A percentile compares a stretch with the other conserved stretches of the same genome.
These are phyloP conservation scores for Perizoma flavofasciatum DNA, from an alignment of 2,888 invertebrate species.

Conservation along the genomic window DNA sequence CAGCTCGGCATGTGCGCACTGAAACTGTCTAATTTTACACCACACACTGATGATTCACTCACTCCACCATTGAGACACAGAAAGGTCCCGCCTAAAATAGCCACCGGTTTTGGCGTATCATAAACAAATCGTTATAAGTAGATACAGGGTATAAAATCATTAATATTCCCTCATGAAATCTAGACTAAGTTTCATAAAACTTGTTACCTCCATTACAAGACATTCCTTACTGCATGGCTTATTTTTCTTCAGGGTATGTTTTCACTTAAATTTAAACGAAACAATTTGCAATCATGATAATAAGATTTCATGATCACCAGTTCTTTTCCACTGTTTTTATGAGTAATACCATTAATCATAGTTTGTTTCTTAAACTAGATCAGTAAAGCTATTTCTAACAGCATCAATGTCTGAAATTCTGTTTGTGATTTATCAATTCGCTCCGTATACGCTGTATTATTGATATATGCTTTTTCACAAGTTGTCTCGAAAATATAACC, in stretches of 20 bases:
- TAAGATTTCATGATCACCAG: conserved; percentile 31
- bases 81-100: conserved; percentile 62
- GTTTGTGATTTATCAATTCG: conserved; percentile 9
- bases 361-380: conserved; percentile 19
- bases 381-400: conserved; percentile 21
- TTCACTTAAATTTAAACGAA: conserved; percentile 12
- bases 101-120: conserved; percentile 55
- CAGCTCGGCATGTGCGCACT: conserved; percentile 46
- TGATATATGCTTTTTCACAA: conserved; percentile 17
- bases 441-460: conserved; percentile 1
- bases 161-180: conserved; percentile 33
- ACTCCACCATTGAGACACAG: conserved; percentile 66
- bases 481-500: neutral
- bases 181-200: conserved; percentile 21
- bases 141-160: conserved; percentile 32
- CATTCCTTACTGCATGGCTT: conserved; percentile 10
- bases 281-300: conserved; percentile 26
- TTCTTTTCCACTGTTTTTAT: conserved; percentile 23
- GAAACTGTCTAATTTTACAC: conserved; percentile 64
- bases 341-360: conserved; percentile 30
- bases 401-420: conserved; percentile 4
- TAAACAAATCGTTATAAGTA: conserved; percentile 51
- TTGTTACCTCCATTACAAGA: conserved; percentile 10
- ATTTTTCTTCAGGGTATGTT: conserved; percentile 1
- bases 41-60: conserved; percentile 64